Percentiles rank a stretch among this genome's conserved stretches.
Conservation (phyloP, 2,888 invertebrate genomes). For the Drosophila barbarae region DNA sequence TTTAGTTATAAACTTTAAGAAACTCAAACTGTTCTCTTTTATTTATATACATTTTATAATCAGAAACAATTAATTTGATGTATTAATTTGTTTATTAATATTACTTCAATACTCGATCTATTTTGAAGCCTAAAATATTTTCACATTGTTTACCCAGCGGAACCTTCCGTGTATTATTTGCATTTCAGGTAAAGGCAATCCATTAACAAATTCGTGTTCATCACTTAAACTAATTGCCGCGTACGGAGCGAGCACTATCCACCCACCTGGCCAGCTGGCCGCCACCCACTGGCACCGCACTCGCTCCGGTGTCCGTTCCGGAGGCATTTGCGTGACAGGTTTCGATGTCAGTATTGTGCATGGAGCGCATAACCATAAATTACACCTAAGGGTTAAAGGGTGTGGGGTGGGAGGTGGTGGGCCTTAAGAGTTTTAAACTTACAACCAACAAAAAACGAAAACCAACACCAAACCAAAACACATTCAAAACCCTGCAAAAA, state of each 20-base stretch:
- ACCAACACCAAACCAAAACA: too few species aligned
- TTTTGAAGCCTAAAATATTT: not conserved
- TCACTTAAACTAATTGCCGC: conserved; percentile 60
- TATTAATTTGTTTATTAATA: not conserved
- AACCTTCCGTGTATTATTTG: not conserved
- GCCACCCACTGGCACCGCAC: not conserved
- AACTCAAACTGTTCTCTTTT: too few species aligned
- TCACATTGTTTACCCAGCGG: not conserved
- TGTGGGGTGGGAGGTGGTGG: too few species aligned
- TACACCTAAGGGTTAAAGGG: not conserved
- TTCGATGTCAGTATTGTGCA: conserved; percentile 52
- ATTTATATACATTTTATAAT: too few species aligned
- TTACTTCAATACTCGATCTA: not conserved
- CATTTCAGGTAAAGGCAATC: conserved; percentile 31
- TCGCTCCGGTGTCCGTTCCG: conserved; percentile 31
- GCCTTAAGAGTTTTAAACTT: too few species aligned
- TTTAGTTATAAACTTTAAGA: too few species aligned
- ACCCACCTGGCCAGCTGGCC: conserved; percentile 5
- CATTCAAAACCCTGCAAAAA: too few species aligned
- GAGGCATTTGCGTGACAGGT: conserved; percentile 60
- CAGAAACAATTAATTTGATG: not conserved
- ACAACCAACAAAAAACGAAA: too few species aligned
- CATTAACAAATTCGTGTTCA: conserved; percentile 63
- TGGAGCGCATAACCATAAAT: too few species aligned
- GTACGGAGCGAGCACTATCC: conserved; percentile 6